Evolutionary conservation across 2,113 vertebrate genomes (phyloP).

Genomic region (Atractosteus spatula): DNA sequence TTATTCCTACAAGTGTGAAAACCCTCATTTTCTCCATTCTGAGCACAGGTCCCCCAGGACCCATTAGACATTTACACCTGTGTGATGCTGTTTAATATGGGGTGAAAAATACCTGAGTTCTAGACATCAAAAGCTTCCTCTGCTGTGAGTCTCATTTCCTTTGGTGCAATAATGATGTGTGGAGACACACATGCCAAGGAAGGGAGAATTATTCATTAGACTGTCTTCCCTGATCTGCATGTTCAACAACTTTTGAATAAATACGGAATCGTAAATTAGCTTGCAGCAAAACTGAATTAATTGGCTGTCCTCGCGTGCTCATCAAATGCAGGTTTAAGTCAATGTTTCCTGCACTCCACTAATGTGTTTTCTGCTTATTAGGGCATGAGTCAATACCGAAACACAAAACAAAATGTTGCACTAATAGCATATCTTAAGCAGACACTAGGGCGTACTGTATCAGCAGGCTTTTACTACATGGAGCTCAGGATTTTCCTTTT

Average conservation of each 20-base stretch:
- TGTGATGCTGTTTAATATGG: slow-evolving; percentile 51
- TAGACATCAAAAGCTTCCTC: slow-evolving; percentile 57
- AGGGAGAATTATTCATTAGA: slow-evolving; percentile 61
- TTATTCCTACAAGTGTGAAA: slow-evolving; percentile 10
- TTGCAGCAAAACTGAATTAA: slow-evolving; percentile 55
- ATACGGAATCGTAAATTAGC: slow-evolving; percentile 63
- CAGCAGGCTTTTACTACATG: too few relatives aligned
- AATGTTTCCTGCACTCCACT: slow-evolving; percentile 1
- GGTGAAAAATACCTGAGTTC: slow-evolving; percentile 52
- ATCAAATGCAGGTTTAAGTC: slow-evolving; percentile 36
- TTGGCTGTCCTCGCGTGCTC: slow-evolving; percentile 52
- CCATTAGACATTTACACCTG: slow-evolving; percentile 61
- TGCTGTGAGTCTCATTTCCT: slow-evolving; percentile 39
- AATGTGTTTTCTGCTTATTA: not conserved
- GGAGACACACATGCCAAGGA: slow-evolving; percentile 33
- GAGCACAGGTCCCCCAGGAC: slow-evolving; percentile 43
- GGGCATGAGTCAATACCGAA: too few relatives aligned
- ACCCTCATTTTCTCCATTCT: slow-evolving; percentile 20
- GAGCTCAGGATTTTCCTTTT: too few relatives aligned
- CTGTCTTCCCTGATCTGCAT: slow-evolving; percentile 43
- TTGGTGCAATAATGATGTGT: slow-evolving; percentile 38
- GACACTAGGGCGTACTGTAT: too few relatives aligned
- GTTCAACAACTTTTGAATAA: slow-evolving; percentile 57
- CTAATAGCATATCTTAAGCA: too few relatives aligned
- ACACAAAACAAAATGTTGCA: too few relatives aligned